Base-by-base conservation (phyloP, 2,797 vertebrate species). In the Sphenopsis melanotis region DNA sequence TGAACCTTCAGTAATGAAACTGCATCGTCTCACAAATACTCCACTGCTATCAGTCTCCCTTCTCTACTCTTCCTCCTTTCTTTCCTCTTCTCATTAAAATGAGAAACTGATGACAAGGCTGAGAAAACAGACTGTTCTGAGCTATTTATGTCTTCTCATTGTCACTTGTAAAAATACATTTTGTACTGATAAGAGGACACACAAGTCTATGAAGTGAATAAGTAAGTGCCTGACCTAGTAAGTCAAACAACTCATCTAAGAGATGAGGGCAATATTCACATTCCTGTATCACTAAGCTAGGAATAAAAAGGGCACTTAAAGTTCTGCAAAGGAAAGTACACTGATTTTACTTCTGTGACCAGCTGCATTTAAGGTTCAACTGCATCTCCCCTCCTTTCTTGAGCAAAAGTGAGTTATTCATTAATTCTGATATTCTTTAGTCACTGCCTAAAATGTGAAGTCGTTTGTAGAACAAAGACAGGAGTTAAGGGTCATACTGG, bases 401-500 rank as follows among this genome's bases (percentile, higher is more conserved):
- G 63, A 96, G 60, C 78, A 60, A 57, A 90, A 94, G 52, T 52
- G 81, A 94, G 91, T 96, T 95, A 96, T 69, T 97, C n/a, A 97
- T 97, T 97, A 97, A 94, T 94, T 90, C 52, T 18, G 78, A 60
- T 80, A 63, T 44, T 81, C 59, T 76, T 95, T 80, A 93, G 75
- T 95, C 89, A 87, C 53, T 76, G 63, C 39, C 79, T 94, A 74
- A 93, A 91, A 96, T 7, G 21, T 92, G 74, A 93, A 90, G 89
- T 56, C 86, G 34, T 71, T 76, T 87, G 61, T 65, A 92, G 66
- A 91, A 89, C 85, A 86, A 78, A 92, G 93, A 65, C 53, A 80
- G 74, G 57, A 93, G 87, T 70, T 96, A 94, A 93, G 83, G 84
- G 94, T 96, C 94, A 96, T 84, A 93, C 42, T 75, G 60, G 46